Percentiles rank a stretch among this genome's conserved stretches.
Evolutionary conservation across 2,888 invertebrate species (phyloP).

Genomic region (Zelleria hepariella): DNA sequence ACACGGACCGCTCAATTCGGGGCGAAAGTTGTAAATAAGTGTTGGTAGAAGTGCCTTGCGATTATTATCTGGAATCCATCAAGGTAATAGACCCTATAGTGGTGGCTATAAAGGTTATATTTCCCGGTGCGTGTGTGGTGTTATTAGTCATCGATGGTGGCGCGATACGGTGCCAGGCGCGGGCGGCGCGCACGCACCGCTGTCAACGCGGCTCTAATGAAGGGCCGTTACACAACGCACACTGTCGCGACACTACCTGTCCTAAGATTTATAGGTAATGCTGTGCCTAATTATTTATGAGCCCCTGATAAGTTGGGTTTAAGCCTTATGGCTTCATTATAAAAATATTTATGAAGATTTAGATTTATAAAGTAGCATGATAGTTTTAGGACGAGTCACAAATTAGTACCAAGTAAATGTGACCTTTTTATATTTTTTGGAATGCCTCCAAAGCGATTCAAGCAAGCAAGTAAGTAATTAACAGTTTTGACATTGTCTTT

Average conservation of each 20-base stretch:
- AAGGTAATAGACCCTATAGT: neutral
- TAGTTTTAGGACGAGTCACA: neutral
- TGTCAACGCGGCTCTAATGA: constrained; percentile 71
- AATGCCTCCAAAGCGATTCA: neutral
- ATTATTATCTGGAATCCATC: constrained; percentile 36
- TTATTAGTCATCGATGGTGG: constrained; percentile 72
- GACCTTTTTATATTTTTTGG: constrained; percentile 2
- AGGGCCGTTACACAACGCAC: constrained; percentile 69
- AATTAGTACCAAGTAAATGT: constrained; percentile 1
- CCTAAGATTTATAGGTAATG: constrained; percentile 25
- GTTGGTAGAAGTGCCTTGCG: constrained; percentile 65
- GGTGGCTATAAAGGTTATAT: neutral
- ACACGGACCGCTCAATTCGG: constrained; percentile 68
- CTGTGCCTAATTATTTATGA: neutral
- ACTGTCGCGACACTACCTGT: constrained; percentile 59
- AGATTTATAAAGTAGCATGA: neutral
- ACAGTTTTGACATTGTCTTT: constrained; percentile 3
- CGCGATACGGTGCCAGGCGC: constrained; percentile 66
- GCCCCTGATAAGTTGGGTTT: neutral
- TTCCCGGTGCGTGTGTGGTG: constrained; percentile 29
- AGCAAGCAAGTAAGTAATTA: neutral
- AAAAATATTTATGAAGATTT: constrained; percentile 1
- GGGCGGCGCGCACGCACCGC: constrained; percentile 67
- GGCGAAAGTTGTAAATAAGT: constrained; percentile 56
- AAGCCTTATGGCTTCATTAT: neutral